Conservation (phyloP, 1,140 invertebrate species). For the Drosophila asahinai region DNA sequence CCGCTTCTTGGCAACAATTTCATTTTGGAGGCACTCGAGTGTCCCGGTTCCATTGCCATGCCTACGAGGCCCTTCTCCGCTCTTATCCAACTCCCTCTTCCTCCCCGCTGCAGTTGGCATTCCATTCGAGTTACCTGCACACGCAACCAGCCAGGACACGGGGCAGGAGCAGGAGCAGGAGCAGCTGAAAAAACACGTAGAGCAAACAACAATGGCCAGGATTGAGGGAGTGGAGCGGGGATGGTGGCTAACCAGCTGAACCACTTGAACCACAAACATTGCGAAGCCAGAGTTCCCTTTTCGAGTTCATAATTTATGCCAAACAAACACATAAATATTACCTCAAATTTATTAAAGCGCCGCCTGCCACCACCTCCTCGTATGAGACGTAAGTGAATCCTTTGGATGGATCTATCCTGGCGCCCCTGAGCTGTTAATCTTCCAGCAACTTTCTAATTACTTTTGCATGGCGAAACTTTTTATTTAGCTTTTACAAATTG, state of each 20-base stretch:
- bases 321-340: slow-evolving; percentile 56
- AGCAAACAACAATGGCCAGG: slow-evolving; percentile 27
- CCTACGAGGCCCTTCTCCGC: slow-evolving; percentile 30
- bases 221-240: slow-evolving; percentile 9
- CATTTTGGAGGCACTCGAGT: slow-evolving; percentile 65
- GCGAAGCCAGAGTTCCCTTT: slow-evolving; percentile 42
- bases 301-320: slow-evolving; percentile 57
- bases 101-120: slow-evolving; percentile 57
- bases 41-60: slow-evolving; percentile 39
- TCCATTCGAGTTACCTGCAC: slow-evolving; percentile 45
- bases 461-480: slow-evolving; percentile 64
- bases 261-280: slow-evolving; percentile 71
- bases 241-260: slow-evolving; percentile 33
- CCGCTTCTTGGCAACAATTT: slow-evolving; percentile 72
- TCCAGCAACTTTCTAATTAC: slow-evolving; percentile 74
- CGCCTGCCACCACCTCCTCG: slow-evolving; percentile 4
- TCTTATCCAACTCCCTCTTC: slow-evolving; percentile 8
- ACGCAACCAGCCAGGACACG: slow-evolving; percentile 31
- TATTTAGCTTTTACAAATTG: slow-evolving; percentile 64
- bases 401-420: neutral
- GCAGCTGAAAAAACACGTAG: slow-evolving; percentile 42
- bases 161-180: neutral
- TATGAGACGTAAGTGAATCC: slow-evolving; percentile 28
- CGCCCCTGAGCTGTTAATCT: slow-evolving; percentile 68
- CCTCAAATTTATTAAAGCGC: slow-evolving; percentile 66